Evolutionary conservation across 2,797 vertebrate species (phyloP), one percentile per base, ranked within the genome.

Genomic region (Rhynchonycteris naso): DNA sequence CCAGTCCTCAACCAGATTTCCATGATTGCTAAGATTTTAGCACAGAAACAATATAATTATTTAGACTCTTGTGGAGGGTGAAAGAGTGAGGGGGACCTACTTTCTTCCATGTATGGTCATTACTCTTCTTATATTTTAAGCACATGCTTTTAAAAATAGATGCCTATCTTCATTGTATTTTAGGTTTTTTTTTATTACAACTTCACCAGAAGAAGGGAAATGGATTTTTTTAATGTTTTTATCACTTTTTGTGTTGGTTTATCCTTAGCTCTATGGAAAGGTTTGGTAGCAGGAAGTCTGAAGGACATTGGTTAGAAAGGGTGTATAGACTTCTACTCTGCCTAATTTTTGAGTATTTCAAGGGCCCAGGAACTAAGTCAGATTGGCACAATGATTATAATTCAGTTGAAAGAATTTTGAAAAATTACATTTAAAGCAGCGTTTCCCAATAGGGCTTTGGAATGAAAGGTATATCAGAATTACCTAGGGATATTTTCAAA

Each of bases 381-480:
- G 78, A 91, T 33, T 76, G 24, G 4, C 35, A 84, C 21, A 22
- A 13, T 52, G 30, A 47, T 56, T 76, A 43, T 82, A 56, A 94
- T 56, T 54, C 79, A 93, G 30, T 89, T 92, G 52, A 65, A 93
- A 87, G 69, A 68, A 38, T 94, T 94, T 93, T 69, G n/a, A 88
- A 43, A 93, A 63, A 43, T 65, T 24, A 2, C n/a, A 14, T 78
- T 88, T 93, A 75, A 92, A 66, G 30, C 28, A 56, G 0, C 68
- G 19, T 61, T 84, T 87, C 26, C 81, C 50, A 52, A 35, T 19
- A 94, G 56, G 21, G 8, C 65, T 89, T 66, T 95, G 18, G 61
- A 80, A 16, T 38, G 33, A 52, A 15, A 74, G 56, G 16, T 50
- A 11, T 33, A 65, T 38, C 24, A 28, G 2, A 93, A 80, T 89